These are phyloP conservation scores for Oreohelix idahoensis DNA, from an alignment of 1,140 invertebrate species.

Conservation along the genomic window DNA sequence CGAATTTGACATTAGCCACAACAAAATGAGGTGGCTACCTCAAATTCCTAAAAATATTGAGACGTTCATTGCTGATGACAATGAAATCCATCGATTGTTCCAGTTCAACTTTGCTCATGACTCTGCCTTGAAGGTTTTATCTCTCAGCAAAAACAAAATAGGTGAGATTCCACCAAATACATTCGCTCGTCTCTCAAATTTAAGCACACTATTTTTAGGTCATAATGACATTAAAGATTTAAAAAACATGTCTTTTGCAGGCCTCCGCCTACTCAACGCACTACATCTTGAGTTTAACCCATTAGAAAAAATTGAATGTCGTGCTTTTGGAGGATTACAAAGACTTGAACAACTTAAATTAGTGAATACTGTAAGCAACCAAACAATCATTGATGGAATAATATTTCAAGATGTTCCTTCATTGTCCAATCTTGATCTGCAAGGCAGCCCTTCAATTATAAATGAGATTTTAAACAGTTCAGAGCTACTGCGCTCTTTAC, in stretches of 20 bases:
- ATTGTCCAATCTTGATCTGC: constrained; percentile 81
- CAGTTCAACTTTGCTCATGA: constrained; percentile 45
- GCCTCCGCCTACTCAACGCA: constrained; percentile 47
- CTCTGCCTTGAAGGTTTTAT: constrained; percentile 50
- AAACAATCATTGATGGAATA: constrained; percentile 72
- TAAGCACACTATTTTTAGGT: constrained; percentile 75
- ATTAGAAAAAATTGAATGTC: constrained; percentile 62
- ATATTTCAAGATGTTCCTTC: constrained; percentile 75
- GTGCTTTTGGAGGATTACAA: constrained; percentile 67
- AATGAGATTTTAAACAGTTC: constrained; percentile 78
- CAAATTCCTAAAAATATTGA: constrained; percentile 79
- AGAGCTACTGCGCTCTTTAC: constrained; percentile 79
- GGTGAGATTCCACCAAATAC: constrained; percentile 36
- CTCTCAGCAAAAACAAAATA: constrained; percentile 54
- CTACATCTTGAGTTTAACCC: constrained; percentile 68
- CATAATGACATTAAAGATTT: constrained; percentile 18
- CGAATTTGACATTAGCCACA: constrained; percentile 34
- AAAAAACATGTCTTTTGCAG: constrained; percentile 17
- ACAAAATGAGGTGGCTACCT: constrained; percentile 78
- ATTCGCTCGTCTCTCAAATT: constrained; percentile 68
- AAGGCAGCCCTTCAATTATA: constrained; percentile 82
- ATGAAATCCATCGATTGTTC: constrained; percentile 76
- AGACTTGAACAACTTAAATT: constrained; percentile 78
- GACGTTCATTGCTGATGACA: constrained; percentile 79
- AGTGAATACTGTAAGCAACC: constrained; percentile 76